Evolutionary conservation across 2,113 vertebrate genomes (phyloP).

Genomic region (Emydura subglobosa): DNA sequence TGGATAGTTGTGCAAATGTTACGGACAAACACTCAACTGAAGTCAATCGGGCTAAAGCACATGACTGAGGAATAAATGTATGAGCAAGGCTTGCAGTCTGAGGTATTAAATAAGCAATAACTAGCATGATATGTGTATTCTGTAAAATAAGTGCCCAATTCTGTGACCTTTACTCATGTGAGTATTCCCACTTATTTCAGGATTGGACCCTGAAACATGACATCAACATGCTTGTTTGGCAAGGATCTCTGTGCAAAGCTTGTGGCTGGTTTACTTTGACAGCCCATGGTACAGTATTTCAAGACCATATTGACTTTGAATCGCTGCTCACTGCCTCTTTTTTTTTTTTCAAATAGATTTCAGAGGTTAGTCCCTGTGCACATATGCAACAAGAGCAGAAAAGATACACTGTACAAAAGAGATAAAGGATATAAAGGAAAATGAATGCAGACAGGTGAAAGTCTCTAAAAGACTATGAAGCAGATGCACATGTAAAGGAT

Average conservation of each 20-base stretch:
- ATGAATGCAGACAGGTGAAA: background rate
- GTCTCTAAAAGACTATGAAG: background rate
- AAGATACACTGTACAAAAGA: background rate
- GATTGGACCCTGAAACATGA: background rate
- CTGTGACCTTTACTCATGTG: background rate
- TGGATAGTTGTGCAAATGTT: background rate
- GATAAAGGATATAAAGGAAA: constrained; percentile 2
- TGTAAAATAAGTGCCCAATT: background rate
- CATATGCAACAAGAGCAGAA: background rate
- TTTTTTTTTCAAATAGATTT: background rate
- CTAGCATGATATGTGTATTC: background rate
- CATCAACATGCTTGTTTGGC: background rate
- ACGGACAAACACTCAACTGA: background rate
- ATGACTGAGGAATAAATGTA: background rate
- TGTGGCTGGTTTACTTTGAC: background rate
- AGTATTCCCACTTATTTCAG: background rate
- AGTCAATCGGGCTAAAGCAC: background rate
- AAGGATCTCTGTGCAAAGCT: background rate
- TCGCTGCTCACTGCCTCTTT: background rate
- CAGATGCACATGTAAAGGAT: background rate
- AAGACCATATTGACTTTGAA: background rate
- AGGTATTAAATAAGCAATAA: background rate
- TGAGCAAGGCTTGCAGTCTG: background rate
- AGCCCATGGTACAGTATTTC: background rate
- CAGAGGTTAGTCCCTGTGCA: background rate